A percentile compares a stretch with the other conserved stretches of the same genome.
phyloP scores from a whole-genome alignment of 2,113 vertebrate species.

The cattle (Bos taurus) region ARS-UCD2.0 NC_037330.1:4816501-4817000 shows the following conservation, averaged over 20 bases:
- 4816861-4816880: not conserved
- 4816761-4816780: not conserved
- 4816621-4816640: not conserved
- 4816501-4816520: not conserved
- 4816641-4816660: not conserved
- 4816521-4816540: not conserved
- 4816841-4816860: not conserved
- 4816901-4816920: not conserved
- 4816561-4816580: not conserved
- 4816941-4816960: not conserved
- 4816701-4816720: not conserved
- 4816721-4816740: not conserved
- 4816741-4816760: not conserved
- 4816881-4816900: not conserved
- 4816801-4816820: not conserved
- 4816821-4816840: not conserved
- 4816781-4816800: not conserved
- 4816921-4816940: not conserved
- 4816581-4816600: not conserved
- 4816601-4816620: not conserved
- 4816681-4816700: not conserved
- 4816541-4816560: not conserved
- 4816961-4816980: no score
- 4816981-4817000: not conserved
- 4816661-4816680: not conserved